These are phyloP conservation scores for Seira musarum DNA, from an alignment of 2,888 invertebrate species.

Conservation along the genomic window DNA sequence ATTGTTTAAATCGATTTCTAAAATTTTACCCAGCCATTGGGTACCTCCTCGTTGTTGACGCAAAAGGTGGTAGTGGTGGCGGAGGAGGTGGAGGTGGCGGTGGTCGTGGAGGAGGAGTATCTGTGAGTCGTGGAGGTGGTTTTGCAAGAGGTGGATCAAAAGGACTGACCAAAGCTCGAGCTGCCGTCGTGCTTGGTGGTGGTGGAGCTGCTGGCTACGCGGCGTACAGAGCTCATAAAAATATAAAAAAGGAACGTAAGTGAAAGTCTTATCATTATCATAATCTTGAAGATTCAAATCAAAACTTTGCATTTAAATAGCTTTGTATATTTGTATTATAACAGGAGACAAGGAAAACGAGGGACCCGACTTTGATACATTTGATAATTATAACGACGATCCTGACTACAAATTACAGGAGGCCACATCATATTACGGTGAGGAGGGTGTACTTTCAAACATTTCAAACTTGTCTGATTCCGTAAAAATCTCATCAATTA, in stretches of 20 bases:
- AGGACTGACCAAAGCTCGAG: conserved; percentile 19
- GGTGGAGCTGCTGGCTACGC: conserved; percentile 58
- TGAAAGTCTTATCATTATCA: conserved; percentile 35
- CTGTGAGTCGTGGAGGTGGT: conserved; percentile 34
- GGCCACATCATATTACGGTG: conserved; percentile 53
- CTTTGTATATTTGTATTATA: conserved; percentile 22
- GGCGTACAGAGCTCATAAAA: conserved; percentile 46
- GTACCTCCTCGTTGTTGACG: conserved; percentile 20
- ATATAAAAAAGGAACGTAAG: conserved; percentile 24
- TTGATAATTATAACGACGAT: conserved; percentile 30
- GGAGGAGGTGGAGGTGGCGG: conserved; percentile 38
- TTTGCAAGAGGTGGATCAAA: conserved; percentile 13
- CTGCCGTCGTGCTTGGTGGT: conserved; percentile 38
- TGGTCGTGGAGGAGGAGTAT: conserved; percentile 41
- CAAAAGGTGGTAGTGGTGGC: conserved; percentile 39
- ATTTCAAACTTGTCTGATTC: neutral
- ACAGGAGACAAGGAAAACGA: conserved; percentile 40
- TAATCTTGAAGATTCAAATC: too few relatives aligned
- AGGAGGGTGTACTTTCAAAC: neutral
- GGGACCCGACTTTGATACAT: conserved; percentile 33
- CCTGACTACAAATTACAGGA: conserved; percentile 51
- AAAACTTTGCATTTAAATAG: neutral
- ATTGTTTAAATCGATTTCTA: too few relatives aligned
- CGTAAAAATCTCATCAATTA: too few relatives aligned
- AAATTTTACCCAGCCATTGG: conserved; percentile 28